Evolutionary conservation across 1,140 invertebrate species (phyloP).

Genomic region (Drosophila willistoni): DNA sequence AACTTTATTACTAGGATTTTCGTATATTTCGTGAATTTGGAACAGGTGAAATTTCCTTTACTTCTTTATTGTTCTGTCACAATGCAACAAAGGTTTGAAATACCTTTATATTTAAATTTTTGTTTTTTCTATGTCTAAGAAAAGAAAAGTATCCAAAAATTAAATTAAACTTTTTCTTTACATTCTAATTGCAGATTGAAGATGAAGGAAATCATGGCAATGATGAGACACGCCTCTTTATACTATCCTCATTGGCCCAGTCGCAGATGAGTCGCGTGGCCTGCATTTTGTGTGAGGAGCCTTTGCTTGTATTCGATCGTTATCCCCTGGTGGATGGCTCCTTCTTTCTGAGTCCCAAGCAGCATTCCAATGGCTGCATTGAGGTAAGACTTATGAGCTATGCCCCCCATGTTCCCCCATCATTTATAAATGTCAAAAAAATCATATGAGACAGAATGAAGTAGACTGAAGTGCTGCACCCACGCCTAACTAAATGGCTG

Average conservation of each 20-base stretch:
- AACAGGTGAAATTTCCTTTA: neutral
- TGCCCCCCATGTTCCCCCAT: constrained; percentile 31
- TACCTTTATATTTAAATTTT: neutral
- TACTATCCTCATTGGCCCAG: constrained; percentile 94
- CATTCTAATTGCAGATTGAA: constrained; percentile 90
- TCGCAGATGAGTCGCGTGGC: constrained; percentile 92
- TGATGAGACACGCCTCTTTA: constrained; percentile 97
- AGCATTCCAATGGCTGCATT: constrained; percentile 92
- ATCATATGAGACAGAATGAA: constrained; percentile 11
- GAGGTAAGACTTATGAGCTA: constrained; percentile 86
- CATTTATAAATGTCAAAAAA: constrained; percentile 69
- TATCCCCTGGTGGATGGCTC: constrained; percentile 98
- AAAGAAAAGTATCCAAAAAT: no score
- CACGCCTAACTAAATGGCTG: constrained; percentile 8
- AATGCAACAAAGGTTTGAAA: neutral
- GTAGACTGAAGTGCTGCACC: constrained; percentile 11
- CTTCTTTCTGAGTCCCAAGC: constrained; percentile 96
- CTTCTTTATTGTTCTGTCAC: no score
- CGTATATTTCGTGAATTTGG: neutral
- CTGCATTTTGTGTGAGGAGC: constrained; percentile 94
- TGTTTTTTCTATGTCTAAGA: neutral
- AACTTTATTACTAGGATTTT: neutral
- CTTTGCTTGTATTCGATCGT: constrained; percentile 96
- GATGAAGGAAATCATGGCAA: constrained; percentile 98
- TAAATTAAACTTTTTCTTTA: constrained; percentile 15